A percentile compares a stretch with the other conserved stretches of the same genome.
Evolutionary conservation across 2,888 invertebrate species (phyloP).

Genomic region (Epinotia demarniana): DNA sequence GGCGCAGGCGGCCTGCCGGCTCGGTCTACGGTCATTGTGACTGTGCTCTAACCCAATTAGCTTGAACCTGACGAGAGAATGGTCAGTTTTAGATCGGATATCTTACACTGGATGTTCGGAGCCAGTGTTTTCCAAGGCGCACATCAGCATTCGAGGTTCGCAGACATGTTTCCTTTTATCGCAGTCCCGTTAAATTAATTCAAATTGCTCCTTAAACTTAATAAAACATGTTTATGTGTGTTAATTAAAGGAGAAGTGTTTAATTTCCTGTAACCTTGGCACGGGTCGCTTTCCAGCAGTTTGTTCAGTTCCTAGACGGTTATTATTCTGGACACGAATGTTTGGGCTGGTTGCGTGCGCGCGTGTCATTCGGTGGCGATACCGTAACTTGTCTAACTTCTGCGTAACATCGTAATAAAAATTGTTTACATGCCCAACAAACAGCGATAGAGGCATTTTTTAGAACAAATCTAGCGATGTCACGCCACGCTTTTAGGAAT

Average conservation of each 20-base stretch:
- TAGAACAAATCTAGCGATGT: constrained; percentile 42
- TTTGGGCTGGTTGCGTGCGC: constrained; percentile 70
- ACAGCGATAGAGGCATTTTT: constrained; percentile 56
- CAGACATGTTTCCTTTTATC: constrained; percentile 2
- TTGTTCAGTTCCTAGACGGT: constrained; percentile 15
- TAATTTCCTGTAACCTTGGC: constrained; percentile 42
- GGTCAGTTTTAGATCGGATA: constrained; percentile 52
- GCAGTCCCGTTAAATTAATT: constrained; percentile 31
- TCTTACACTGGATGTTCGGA: constrained; percentile 49
- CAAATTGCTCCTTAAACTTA: constrained; percentile 33
- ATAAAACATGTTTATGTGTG: constrained; percentile 39
- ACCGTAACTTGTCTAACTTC: constrained; percentile 73
- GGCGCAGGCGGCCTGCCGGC: constrained; percentile 77
- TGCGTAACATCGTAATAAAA: constrained; percentile 69
- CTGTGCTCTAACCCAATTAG: constrained; percentile 54
- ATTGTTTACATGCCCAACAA: constrained; percentile 65
- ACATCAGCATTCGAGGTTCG: constrained; percentile 37
- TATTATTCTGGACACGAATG: constrained; percentile 31
- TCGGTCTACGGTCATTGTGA: constrained; percentile 78
- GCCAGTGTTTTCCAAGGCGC: constrained; percentile 63
- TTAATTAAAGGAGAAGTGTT: constrained; percentile 44
- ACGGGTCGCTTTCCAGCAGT: constrained; percentile 33
- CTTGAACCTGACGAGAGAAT: constrained; percentile 73
- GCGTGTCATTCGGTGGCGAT: constrained; percentile 64
- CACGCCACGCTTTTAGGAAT: constrained; percentile 38